These are phyloP conservation scores for Ochropacha duplaris DNA, from an alignment of 2,888 invertebrate species.

Conservation along the genomic window DNA sequence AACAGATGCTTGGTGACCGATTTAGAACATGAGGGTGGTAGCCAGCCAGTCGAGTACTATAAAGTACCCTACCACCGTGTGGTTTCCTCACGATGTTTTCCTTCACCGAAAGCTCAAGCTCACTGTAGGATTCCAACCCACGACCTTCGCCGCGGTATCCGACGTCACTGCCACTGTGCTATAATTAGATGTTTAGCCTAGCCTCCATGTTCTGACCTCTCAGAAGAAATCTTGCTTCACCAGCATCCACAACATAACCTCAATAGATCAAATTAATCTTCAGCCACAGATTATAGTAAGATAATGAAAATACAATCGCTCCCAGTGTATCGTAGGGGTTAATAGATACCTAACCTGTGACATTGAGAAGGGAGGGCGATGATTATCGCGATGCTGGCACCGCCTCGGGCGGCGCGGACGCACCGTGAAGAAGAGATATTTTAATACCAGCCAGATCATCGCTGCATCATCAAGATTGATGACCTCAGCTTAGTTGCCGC, in stretches of 20 bases:
- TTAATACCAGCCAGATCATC: constrained; percentile 21
- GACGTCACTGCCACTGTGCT: too few relatives aligned
- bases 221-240: too few relatives aligned
- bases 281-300: constrained; percentile 22
- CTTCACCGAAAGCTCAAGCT: too few relatives aligned
- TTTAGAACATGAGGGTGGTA: too few relatives aligned
- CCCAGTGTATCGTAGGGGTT: constrained; percentile 25
- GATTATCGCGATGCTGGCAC: constrained; percentile 24
- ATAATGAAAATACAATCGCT: constrained; percentile 22
- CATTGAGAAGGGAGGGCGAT: constrained; percentile 36
- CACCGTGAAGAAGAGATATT: constrained; percentile 14
- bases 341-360: constrained; percentile 45
- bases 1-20: too few relatives aligned
- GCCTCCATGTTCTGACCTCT: too few relatives aligned
- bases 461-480: constrained; percentile 25
- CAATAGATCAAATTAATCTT: constrained; percentile 30
- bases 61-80: too few relatives aligned
- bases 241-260: constrained; percentile 3
- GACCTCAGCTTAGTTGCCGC: constrained; percentile 9
- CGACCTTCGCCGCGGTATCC: too few relatives aligned
- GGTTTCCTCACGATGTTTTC: too few relatives aligned
- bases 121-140: too few relatives aligned
- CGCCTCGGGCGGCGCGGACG: constrained; percentile 11
- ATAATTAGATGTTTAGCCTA: too few relatives aligned
- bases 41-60: too few relatives aligned